Conservation (phyloP, 2,113 vertebrate genomes). For the Pseudopodoces humilis region DNA sequence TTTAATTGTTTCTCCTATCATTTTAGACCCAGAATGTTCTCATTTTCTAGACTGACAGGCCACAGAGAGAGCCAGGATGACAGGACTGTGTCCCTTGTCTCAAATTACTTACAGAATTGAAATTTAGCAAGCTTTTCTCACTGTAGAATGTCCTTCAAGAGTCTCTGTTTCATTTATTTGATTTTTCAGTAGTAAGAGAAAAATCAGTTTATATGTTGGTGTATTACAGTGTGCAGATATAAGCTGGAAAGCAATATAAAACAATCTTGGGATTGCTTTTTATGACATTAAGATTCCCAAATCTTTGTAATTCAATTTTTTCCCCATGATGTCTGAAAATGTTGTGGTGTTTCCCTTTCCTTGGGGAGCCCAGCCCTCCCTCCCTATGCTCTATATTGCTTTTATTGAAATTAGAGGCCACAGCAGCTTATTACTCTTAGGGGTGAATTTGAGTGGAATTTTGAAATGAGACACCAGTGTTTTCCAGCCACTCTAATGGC, state of each 20-base stretch:
- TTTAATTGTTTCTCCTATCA: not conserved
- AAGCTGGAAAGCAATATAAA: constrained; percentile 4
- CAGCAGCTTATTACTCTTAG: not conserved
- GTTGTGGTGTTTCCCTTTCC: not conserved
- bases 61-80: not conserved
- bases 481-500: not conserved
- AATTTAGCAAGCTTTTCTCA: not conserved
- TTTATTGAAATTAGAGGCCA: not conserved
- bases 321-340: not conserved
- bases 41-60: not conserved
- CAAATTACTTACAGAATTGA: not conserved
- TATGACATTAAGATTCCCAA: not conserved
- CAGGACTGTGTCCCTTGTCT: not conserved
- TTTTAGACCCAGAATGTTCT: not conserved
- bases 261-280: not conserved
- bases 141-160: not conserved
- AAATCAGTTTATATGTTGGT: not conserved
- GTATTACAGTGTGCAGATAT: not conserved
- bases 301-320: not conserved
- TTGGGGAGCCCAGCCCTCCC: not conserved
- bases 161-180: not conserved
- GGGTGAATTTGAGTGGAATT: not conserved
- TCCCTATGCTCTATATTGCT: not conserved
- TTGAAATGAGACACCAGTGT: not conserved
- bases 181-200: not conserved